A percentile compares a stretch with the other conserved stretches of the same genome.
These are phyloP conservation scores for Idaea straminata DNA, from an alignment of 2,888 invertebrate genomes.

Conservation along the genomic window DNA sequence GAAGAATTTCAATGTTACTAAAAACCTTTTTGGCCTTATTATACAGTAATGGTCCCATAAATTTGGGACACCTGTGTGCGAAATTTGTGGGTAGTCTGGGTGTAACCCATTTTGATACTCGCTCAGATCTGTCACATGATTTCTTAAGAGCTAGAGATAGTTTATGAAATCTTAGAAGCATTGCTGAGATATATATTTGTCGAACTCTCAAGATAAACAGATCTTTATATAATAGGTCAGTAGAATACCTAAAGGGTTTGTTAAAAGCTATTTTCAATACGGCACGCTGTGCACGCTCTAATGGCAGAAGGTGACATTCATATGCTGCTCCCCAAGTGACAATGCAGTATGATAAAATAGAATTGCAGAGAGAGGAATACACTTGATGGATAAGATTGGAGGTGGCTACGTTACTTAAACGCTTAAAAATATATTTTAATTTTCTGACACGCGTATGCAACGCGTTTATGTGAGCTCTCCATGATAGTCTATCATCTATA, in stretches of 20 bases:
- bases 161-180: too few species aligned
- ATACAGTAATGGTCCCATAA: too few species aligned
- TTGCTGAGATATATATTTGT: too few species aligned
- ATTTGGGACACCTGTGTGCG: too few species aligned
- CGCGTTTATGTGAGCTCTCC: conserved; percentile 10
- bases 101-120: too few species aligned
- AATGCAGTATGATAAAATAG: conserved; percentile 10
- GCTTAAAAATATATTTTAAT: conserved; percentile 12
- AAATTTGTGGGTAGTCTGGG: too few species aligned
- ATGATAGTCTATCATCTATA: conserved; percentile 10
- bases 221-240: background rate
- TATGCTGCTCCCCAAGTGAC: conserved; percentile 8
- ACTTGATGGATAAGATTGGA: conserved; percentile 5
- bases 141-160: too few species aligned
- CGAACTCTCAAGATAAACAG: too few species aligned
- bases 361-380: conserved; percentile 10
- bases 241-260: conserved; percentile 5
- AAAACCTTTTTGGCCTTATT: too few species aligned
- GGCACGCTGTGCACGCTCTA: conserved; percentile 10
- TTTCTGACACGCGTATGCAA: conserved; percentile 10
- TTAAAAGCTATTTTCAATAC: conserved; percentile 5
- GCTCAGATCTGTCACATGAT: too few species aligned
- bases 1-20: too few species aligned
- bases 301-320: conserved; percentile 8
- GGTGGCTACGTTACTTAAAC: conserved; percentile 11